These are phyloP conservation scores for Mastomys coucha DNA, from an alignment of 2,113 vertebrate genomes.

Conservation along the genomic window DNA sequence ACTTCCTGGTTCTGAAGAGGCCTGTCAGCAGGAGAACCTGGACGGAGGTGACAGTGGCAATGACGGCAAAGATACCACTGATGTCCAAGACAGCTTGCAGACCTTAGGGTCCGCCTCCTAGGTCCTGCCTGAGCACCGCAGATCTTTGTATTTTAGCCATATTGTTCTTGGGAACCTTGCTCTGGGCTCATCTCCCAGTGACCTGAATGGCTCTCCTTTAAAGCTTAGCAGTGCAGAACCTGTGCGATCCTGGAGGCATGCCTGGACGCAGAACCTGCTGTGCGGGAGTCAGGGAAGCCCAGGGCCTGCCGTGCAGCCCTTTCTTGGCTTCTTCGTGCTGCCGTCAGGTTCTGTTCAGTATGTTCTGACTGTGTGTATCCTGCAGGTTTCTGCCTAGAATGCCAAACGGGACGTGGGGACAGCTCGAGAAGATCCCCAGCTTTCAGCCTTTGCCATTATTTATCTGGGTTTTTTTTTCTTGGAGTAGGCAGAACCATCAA, in stretches of 20 bases:
- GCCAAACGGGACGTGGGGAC: too few species aligned
- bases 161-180: not conserved
- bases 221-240: not conserved
- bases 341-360: too few species aligned
- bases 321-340: too few species aligned
- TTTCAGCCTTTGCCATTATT: too few species aligned
- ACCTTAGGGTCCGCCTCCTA: not conserved
- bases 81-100: not conserved
- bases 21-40: not conserved
- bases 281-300: too few species aligned
- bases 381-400: too few species aligned
- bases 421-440: too few species aligned
- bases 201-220: not conserved
- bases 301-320: too few species aligned
- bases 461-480: too few species aligned
- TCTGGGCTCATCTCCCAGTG: not conserved
- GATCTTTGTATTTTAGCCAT: not conserved
- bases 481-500: too few species aligned
- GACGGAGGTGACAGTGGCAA: not conserved
- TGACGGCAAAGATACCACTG: not conserved
- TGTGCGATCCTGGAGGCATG: not conserved
- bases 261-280: slow-evolving; percentile 16
- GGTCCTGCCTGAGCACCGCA: not conserved
- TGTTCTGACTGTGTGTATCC: too few species aligned
- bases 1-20: not conserved